Evolutionary conservation across 2,797 vertebrate genomes (phyloP).

Genomic region (Smutsia temminckii): DNA sequence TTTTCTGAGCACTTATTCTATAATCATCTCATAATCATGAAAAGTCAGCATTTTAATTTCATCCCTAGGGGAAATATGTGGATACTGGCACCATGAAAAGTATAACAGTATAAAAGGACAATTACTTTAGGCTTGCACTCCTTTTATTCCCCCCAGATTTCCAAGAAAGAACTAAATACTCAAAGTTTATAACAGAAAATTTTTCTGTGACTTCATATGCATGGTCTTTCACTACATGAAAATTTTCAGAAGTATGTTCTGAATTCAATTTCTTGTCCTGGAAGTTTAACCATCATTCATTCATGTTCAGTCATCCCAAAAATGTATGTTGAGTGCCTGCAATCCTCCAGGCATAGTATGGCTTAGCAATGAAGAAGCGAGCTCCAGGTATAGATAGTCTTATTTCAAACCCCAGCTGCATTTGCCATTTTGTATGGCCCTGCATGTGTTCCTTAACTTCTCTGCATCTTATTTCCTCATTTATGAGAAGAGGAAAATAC

Average conservation of each 20-base stretch:
- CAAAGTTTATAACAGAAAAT: slow-evolving; percentile 73
- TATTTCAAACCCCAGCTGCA: neutral
- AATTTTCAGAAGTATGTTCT: neutral
- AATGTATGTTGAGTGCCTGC: neutral
- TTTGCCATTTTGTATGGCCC: neutral
- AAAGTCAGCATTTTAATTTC: slow-evolving; percentile 84
- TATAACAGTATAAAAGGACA: slow-evolving; percentile 86
- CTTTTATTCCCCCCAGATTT: slow-evolving; percentile 76
- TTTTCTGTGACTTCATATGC: slow-evolving; percentile 74
- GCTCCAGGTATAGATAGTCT: neutral
- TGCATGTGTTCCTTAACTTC: neutral
- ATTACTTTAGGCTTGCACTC: slow-evolving; percentile 83
- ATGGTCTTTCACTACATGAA: slow-evolving; percentile 68
- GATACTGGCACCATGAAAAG: slow-evolving; percentile 83
- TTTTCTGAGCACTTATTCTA: slow-evolving; percentile 75
- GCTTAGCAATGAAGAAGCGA: neutral
- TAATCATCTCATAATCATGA: slow-evolving; percentile 85
- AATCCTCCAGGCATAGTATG: neutral
- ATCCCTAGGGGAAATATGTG: slow-evolving; percentile 83
- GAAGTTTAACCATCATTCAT: neutral
- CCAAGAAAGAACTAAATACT: slow-evolving; percentile 81
- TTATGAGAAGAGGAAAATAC: neutral
- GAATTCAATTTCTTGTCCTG: neutral
- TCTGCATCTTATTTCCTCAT: neutral
- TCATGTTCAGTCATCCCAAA: neutral